Conservation (phyloP, 2,888 invertebrate species). For the Sussaba pulchella region DNA sequence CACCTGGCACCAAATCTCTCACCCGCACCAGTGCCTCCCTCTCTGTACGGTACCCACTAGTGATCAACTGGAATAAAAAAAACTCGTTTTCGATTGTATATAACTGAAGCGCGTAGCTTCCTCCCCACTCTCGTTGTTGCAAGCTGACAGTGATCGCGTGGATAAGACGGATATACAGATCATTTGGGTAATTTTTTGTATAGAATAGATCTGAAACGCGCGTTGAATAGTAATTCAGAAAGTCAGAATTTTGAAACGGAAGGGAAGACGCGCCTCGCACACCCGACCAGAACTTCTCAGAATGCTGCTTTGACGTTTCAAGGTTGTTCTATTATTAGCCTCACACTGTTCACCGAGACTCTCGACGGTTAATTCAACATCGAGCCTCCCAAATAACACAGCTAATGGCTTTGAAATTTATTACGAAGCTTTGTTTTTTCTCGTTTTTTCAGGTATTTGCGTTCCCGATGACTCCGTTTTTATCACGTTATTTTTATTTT, state of each 20-base stretch:
- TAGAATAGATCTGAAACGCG: neutral
- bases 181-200: neutral
- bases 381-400: slow-evolving; percentile 39
- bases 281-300: neutral
- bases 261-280: neutral
- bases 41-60: slow-evolving; percentile 14
- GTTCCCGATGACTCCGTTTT: slow-evolving; percentile 1
- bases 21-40: slow-evolving; percentile 12
- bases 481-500: slow-evolving; percentile 27
- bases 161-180: neutral
- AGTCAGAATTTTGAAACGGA: slow-evolving; percentile 41
- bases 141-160: slow-evolving; percentile 27
- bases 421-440: slow-evolving; percentile 36
- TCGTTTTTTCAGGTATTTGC: slow-evolving; percentile 35
- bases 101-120: slow-evolving; percentile 21
- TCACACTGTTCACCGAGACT: neutral
- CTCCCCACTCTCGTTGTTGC: no score
- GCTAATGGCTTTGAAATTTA: slow-evolving; percentile 55
- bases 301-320: slow-evolving; percentile 29
- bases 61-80: slow-evolving; percentile 41
- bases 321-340: slow-evolving; percentile 40
- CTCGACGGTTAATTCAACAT: slow-evolving; percentile 21
- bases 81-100: slow-evolving; percentile 38
- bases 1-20: slow-evolving; percentile 42
- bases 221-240: neutral